Evolutionary conservation across 2,888 invertebrate genomes (phyloP), one percentile per base, ranked within the genome.

Genomic region (Mesopsocus fuscifrons): DNA sequence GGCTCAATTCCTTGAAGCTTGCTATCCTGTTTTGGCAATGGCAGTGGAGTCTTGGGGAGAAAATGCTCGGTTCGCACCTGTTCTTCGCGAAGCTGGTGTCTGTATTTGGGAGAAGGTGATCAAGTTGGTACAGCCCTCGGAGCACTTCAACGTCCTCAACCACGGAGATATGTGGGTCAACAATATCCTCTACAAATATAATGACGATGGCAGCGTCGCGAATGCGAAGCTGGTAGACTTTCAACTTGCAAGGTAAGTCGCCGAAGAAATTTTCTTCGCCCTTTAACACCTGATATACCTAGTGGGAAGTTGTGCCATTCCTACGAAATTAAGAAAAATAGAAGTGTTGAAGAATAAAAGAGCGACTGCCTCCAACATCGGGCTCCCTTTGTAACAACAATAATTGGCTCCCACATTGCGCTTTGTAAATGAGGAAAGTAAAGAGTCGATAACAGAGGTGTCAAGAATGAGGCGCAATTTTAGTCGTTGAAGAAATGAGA

Each of bases 161-260:
- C 38, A 38, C 38, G 38, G 38, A 3, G 38, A 38, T 20, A 20
- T 21, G 9, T 38, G 38, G 38, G 21, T 38, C 8, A 38, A 38
- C 21, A 38, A 38, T 18, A 20, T 38, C 20, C 16, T 38, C 5
- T 38, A 16, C 20, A 38, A 38, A 38, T 38, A 38, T 11, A 20
- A 38, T 18, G 38, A 38, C 6, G 5, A 38, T 3, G 38, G 38
- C 9, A 15, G 20, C 5, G 38, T 38, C 5, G 5, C 4, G 11
- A 13, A 15, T 21, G 38, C 38, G 3, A 38, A 38, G 11, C 20
- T 38, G 3, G 38, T 38, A 4, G 38, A 38, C 11, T 38, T 17
- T 38, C 38, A 38, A 38, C 20, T 38, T 18, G 3, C 38, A 13
- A 15, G 38, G 38, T 38, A 33, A 33, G 9, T 3, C 15, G 5